phyloP scores from a whole-genome alignment of 2,797 vertebrate species.

The Rhinichthys osculus region DNA sequence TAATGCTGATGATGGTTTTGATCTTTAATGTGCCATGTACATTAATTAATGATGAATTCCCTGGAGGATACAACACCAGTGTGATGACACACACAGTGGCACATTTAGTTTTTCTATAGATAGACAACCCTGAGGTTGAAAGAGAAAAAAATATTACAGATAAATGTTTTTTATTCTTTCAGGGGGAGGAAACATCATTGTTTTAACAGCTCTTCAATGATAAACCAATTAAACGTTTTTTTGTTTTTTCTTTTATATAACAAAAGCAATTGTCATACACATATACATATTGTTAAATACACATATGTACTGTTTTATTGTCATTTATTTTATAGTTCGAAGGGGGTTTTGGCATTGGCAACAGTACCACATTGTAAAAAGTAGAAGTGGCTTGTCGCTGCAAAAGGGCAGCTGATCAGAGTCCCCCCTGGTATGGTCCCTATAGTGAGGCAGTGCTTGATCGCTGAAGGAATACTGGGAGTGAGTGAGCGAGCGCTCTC shows the following conservation, averaged over 20 bases:
- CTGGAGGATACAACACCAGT: conserved; percentile 27
- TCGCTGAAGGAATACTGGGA: conserved; percentile 45
- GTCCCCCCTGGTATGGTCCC: conserved; percentile 62
- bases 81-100: neutral
- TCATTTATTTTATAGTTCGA: neutral
- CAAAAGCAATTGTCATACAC: neutral
- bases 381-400: conserved; percentile 44
- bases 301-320: neutral
- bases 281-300: neutral
- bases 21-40: conserved; percentile 38
- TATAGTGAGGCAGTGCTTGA: conserved; percentile 43
- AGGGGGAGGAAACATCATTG: too few species aligned
- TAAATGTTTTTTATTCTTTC: neutral
- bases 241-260: neutral
- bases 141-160: neutral
- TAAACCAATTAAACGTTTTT: neutral
- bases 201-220: neutral
- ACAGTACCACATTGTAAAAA: neutral
- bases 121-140: neutral
- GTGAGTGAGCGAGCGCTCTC: conserved; percentile 45
- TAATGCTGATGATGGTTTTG: conserved; percentile 40
- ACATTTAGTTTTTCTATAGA: neutral
- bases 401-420: conserved; percentile 47
- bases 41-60: conserved; percentile 55
- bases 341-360: neutral